Percentiles rank a stretch among this genome's conserved stretches.
Evolutionary conservation across 1,140 invertebrate genomes (phyloP).

Genomic region (Macrotrachela quadricornifera): DNA sequence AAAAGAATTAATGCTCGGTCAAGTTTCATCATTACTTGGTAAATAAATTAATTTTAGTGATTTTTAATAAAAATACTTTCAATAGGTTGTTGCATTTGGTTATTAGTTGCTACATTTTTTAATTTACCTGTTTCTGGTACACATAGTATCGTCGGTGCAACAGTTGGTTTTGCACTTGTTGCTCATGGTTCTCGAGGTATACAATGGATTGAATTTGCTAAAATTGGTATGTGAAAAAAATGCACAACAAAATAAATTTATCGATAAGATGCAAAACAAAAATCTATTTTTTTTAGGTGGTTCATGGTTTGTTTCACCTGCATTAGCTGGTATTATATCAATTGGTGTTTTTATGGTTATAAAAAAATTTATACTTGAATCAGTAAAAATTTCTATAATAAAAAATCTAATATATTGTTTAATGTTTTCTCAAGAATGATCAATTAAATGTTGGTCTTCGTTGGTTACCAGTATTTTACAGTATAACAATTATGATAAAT

Average conservation of each 20-base stretch:
- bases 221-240: slow-evolving; percentile 49
- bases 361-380: slow-evolving; percentile 52
- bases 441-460: slow-evolving; percentile 61
- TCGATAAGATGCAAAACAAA: neutral
- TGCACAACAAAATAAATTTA: neutral
- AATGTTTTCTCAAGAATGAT: slow-evolving; percentile 31
- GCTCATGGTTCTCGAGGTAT: slow-evolving; percentile 64
- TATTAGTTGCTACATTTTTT: slow-evolving; percentile 74
- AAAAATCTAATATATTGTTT: neutral
- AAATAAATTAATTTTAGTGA: too few species aligned
- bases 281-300: slow-evolving; percentile 44
- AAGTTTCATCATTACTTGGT: slow-evolving; percentile 52
- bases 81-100: slow-evolving; percentile 65
- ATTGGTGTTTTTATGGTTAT: slow-evolving; percentile 56
- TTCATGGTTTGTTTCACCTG: slow-evolving; percentile 89
- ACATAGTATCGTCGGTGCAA: slow-evolving; percentile 91
- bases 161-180: slow-evolving; percentile 81
- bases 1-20: slow-evolving; percentile 71
- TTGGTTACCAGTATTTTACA: slow-evolving; percentile 74
- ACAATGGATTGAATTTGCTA: slow-evolving; percentile 54
- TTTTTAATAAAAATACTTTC: slow-evolving; percentile 2
- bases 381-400: slow-evolving; percentile 20
- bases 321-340: slow-evolving; percentile 74
- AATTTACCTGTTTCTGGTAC: slow-evolving; percentile 88
- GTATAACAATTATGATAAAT: slow-evolving; percentile 69